Percentiles rank a stretch among this genome's conserved stretches.
Conservation (phyloP, 2,888 invertebrate genomes). For the Rhingia rostrata region DNA sequence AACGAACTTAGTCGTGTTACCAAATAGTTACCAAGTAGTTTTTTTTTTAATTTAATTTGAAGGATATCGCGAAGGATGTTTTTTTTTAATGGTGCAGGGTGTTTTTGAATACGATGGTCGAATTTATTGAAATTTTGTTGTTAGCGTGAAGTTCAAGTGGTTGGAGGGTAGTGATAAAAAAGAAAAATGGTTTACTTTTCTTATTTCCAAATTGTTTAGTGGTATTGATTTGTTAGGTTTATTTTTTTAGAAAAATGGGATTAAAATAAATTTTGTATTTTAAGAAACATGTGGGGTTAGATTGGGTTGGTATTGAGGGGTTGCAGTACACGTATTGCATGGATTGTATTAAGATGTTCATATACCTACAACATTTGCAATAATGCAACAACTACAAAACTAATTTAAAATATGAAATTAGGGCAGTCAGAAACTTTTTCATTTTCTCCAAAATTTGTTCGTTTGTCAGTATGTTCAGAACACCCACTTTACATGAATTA, state of each 20-base stretch:
- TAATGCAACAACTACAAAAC: too few relatives aligned
- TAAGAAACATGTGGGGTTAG: conserved; percentile 25
- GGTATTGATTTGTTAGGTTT: conserved; percentile 13
- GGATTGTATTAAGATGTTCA: neutral
- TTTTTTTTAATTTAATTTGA: conserved; percentile 58
- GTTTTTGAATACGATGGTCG: conserved; percentile 54
- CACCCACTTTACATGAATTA: too few relatives aligned
- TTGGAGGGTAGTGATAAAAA: conserved; percentile 57
- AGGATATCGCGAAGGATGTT: conserved; percentile 33
- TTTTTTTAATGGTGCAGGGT: conserved; percentile 57
- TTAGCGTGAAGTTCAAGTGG: conserved; percentile 54
- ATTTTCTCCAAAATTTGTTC: too few relatives aligned
- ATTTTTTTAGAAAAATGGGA: conserved; percentile 39
- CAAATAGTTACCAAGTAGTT: conserved; percentile 44
- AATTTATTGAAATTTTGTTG: conserved; percentile 49
- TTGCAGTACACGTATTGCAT: neutral
- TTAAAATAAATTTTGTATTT: conserved; percentile 52
- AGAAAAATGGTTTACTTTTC: conserved; percentile 45
- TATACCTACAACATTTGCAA: too few relatives aligned
- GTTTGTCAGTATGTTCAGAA: too few relatives aligned
- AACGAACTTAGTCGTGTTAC: conserved; percentile 82
- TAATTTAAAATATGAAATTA: too few relatives aligned
- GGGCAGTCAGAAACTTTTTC: too few relatives aligned
- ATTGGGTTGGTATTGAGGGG: conserved; percentile 1
- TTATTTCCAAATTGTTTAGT: conserved; percentile 48